These are phyloP conservation scores for Ethmia dodecea DNA, from an alignment of 2,888 invertebrate species.

Conservation along the genomic window DNA sequence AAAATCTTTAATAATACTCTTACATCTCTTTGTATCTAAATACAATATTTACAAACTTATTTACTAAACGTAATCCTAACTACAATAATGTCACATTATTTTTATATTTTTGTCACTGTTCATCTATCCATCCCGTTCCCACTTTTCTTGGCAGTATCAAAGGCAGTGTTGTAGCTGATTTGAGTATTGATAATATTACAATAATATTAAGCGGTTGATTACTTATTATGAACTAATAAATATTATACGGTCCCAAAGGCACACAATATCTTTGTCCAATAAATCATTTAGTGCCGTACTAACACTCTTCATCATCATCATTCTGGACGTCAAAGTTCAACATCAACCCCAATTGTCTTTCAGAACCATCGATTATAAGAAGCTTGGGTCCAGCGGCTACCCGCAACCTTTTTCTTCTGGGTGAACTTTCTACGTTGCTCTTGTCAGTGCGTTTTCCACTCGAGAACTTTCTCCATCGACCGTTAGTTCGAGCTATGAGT, in stretches of 20 bases:
- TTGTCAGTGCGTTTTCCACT: no score
- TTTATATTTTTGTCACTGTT: conserved; percentile 28
- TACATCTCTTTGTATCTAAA: conserved; percentile 68
- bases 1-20: conserved; percentile 70
- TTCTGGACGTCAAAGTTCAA: no score
- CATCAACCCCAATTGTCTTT: no score
- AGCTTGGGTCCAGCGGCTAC: no score
- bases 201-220: conserved; percentile 30
- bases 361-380: no score
- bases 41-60: conserved; percentile 75
- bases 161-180: conserved; percentile 53
- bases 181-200: conserved; percentile 46
- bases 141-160: conserved; percentile 30
- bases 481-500: no score
- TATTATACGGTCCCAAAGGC: conserved; percentile 52
- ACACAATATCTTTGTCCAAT: conserved; percentile 46
- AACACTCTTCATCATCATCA: no score
- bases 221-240: conserved; percentile 29
- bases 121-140: conserved; percentile 1
- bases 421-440: no score
- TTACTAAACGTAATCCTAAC: conserved; percentile 33
- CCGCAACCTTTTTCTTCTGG: no score
- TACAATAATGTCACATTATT: conserved; percentile 46
- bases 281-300: no score
- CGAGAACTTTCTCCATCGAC: no score